Percentiles rank a stretch among this genome's conserved stretches.
Evolutionary conservation across 2,888 invertebrate species (phyloP).

Genomic region (Papilio protenor): DNA sequence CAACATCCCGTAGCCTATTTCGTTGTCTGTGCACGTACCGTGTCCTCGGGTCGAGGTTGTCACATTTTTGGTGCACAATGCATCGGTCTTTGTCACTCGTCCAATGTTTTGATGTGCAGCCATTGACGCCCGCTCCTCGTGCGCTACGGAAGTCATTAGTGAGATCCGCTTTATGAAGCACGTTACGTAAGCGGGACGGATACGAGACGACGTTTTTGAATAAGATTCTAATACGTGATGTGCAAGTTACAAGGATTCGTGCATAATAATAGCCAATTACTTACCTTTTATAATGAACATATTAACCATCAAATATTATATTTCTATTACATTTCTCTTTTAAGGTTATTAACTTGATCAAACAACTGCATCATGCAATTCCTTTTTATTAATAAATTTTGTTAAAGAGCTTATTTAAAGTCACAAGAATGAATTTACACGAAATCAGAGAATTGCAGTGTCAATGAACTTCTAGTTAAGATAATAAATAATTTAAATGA

Average conservation of each 20-base stretch:
- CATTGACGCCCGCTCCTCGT: conserved; percentile 60
- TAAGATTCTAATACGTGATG: background rate
- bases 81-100: conserved; percentile 51
- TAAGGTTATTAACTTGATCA: background rate
- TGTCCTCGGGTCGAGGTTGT: conserved; percentile 27
- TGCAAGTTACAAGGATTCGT: background rate
- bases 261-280: background rate
- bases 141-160: conserved; percentile 60
- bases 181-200: conserved; percentile 49
- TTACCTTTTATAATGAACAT: no score
- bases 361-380: background rate
- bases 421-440: background rate
- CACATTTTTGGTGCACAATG: conserved; percentile 20
- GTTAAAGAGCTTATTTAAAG: background rate
- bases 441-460: background rate
- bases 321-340: no score
- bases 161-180: conserved; percentile 8
- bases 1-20: conserved; percentile 12
- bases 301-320: no score
- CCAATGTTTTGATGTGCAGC: conserved; percentile 59
- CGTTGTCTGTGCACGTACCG: conserved; percentile 34
- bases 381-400: background rate
- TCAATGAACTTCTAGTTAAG: conserved; percentile 7
- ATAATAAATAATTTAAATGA: conserved; percentile 5
- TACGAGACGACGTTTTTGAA: conserved; percentile 51